phyloP scores from a whole-genome alignment of 1,140 invertebrate genomes.

The Pentalonia nigronervosa region DNA sequence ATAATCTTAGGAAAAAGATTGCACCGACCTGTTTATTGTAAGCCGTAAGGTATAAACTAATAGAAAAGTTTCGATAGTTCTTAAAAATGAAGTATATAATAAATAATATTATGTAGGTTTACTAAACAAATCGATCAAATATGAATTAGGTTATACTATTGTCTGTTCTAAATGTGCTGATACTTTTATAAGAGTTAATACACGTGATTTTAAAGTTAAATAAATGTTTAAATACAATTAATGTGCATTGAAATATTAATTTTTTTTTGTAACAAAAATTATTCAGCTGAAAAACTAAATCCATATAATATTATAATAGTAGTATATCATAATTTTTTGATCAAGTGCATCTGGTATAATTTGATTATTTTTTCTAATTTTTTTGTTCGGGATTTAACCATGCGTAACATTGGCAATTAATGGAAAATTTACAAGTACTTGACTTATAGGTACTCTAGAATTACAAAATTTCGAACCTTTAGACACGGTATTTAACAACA shows the following conservation, averaged over 20 bases:
- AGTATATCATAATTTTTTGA: background rate
- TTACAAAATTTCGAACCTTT: background rate
- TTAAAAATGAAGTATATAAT: no score
- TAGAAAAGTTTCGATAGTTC: no score
- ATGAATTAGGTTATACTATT: background rate
- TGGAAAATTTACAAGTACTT: background rate
- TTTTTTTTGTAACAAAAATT: background rate
- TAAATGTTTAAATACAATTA: background rate
- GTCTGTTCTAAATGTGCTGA: background rate
- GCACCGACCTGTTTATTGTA: no score
- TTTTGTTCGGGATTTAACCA: background rate
- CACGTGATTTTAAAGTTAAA: background rate
- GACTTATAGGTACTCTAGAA: slow-evolving; percentile 1
- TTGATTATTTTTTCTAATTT: background rate
- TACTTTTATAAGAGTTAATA: background rate
- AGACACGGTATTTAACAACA: background rate
- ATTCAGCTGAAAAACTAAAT: background rate
- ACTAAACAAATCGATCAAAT: background rate
- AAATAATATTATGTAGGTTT: background rate
- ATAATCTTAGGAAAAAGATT: no score
- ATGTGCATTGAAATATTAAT: background rate
- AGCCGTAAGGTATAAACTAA: no score
- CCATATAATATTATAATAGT: background rate
- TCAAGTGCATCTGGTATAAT: background rate
- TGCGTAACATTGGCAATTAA: background rate